Evolutionary conservation across 2,888 invertebrate genomes (phyloP).

Genomic region (Macroteleia sp.): DNA sequence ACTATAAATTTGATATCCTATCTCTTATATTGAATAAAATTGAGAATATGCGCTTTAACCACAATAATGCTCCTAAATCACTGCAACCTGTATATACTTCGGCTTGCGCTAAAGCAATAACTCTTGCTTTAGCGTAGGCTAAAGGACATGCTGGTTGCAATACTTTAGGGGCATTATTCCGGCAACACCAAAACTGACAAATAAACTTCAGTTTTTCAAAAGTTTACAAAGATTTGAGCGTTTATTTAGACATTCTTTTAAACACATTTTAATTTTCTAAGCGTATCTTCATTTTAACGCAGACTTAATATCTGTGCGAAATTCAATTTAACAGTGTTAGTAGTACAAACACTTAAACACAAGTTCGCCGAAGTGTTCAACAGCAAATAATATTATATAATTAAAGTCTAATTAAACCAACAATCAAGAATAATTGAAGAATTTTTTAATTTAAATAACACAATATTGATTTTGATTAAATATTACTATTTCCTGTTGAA

Average conservation of each 20-base stretch:
- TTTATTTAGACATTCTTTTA: background rate
- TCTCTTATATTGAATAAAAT: conserved; percentile 49
- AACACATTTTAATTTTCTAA: no score
- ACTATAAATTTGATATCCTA: conserved; percentile 35
- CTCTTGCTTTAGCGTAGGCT: conserved; percentile 48
- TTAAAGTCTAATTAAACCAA: no score
- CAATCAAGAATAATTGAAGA: no score
- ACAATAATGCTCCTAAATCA: conserved; percentile 52
- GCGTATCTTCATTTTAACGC: no score
- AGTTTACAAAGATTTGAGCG: conserved; percentile 2
- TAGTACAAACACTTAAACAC: no score
- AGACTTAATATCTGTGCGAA: no score
- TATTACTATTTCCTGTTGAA: background rate
- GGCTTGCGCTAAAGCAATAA: conserved; percentile 43
- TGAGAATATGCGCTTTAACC: conserved; percentile 53
- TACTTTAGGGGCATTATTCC: conserved; percentile 40
- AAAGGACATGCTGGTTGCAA: conserved; percentile 51
- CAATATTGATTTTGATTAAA: no score
- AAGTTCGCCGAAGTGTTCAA: no score
- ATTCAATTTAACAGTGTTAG: background rate
- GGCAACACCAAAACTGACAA: conserved; percentile 35
- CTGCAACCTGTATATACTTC: conserved; percentile 46
- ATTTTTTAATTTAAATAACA: no score
- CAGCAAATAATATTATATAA: no score
- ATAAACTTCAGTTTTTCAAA: conserved; percentile 19